A percentile compares a stretch with the other conserved stretches of the same genome.
Evolutionary conservation across 2,797 vertebrate species (phyloP).

Genomic region (Poecile montanus): DNA sequence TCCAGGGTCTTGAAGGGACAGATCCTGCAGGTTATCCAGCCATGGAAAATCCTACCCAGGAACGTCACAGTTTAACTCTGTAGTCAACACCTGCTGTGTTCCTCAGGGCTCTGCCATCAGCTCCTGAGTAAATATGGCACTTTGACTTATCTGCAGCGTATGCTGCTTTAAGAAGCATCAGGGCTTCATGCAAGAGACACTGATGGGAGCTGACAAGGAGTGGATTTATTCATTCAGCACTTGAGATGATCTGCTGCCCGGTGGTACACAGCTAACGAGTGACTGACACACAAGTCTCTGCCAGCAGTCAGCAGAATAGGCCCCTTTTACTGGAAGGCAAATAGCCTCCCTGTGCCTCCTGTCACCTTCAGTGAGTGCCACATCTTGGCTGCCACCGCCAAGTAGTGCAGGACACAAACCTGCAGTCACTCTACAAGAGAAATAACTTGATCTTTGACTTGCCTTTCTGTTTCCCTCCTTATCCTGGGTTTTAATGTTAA

Average conservation of each 20-base stretch:
- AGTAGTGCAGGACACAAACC: background rate
- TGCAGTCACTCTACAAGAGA: background rate
- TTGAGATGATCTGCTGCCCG: conserved; percentile 39
- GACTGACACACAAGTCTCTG: conserved; percentile 19
- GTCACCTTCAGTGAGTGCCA: background rate
- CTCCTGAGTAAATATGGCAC: background rate
- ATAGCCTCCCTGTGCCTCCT: background rate
- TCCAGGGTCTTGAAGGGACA: background rate
- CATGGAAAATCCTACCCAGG: background rate
- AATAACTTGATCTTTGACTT: background rate
- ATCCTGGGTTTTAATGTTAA: background rate
- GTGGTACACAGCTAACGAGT: conserved; percentile 29
- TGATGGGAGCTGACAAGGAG: conserved; percentile 69
- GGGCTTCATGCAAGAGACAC: conserved; percentile 11
- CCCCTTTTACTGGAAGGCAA: background rate
- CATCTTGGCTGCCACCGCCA: background rate
- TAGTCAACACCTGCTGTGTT: background rate
- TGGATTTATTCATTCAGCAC: conserved; percentile 58
- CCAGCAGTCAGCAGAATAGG: conserved; percentile 37
- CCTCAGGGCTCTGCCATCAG: background rate
- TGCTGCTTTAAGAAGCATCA: conserved; percentile 56
- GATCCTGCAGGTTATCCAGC: background rate
- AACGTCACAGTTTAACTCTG: background rate
- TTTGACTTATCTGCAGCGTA: background rate
- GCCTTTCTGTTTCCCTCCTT: background rate